phyloP scores from a whole-genome alignment of 1,140 invertebrate species.

The Coelopa frigida region DNA sequence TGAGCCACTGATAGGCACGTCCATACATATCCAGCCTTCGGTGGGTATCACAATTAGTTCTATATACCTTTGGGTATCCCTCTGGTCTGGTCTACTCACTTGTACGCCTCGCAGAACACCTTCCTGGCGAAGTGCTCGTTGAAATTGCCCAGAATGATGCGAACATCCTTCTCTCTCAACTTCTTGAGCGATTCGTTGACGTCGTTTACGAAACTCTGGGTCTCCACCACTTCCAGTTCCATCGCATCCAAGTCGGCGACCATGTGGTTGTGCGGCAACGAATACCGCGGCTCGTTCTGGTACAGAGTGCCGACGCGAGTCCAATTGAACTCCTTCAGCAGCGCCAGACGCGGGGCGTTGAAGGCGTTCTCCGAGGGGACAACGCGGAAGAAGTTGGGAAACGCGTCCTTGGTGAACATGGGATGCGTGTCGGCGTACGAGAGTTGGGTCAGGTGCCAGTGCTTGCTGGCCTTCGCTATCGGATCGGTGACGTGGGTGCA shows the following conservation, averaged over 20 bases:
- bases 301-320: slow-evolving; percentile 94
- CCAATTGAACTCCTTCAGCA: slow-evolving; percentile 93
- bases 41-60: not conserved
- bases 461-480: slow-evolving; percentile 94
- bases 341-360: slow-evolving; percentile 81
- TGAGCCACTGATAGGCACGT: slow-evolving; percentile 92
- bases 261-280: slow-evolving; percentile 85
- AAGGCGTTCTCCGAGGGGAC: slow-evolving; percentile 94
- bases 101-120: slow-evolving; percentile 90
- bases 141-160: slow-evolving; percentile 95
- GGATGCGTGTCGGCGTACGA: slow-evolving; percentile 98
- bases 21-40: slow-evolving; percentile 73
- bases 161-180: slow-evolving; percentile 85
- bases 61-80: not conserved
- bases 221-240: slow-evolving; percentile 77
- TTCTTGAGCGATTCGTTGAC: slow-evolving; percentile 73
- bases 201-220: slow-evolving; percentile 91
- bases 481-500: slow-evolving; percentile 96
- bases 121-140: slow-evolving; percentile 88
- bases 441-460: slow-evolving; percentile 93
- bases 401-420: slow-evolving; percentile 90
- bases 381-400: slow-evolving; percentile 93
- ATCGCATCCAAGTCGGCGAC: slow-evolving; percentile 79
- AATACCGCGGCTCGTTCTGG: slow-evolving; percentile 91
- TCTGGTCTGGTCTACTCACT: slow-evolving; percentile 41